These are phyloP conservation scores for Tapirus indicus DNA, from an alignment of 2,797 vertebrate species.

Conservation along the genomic window DNA sequence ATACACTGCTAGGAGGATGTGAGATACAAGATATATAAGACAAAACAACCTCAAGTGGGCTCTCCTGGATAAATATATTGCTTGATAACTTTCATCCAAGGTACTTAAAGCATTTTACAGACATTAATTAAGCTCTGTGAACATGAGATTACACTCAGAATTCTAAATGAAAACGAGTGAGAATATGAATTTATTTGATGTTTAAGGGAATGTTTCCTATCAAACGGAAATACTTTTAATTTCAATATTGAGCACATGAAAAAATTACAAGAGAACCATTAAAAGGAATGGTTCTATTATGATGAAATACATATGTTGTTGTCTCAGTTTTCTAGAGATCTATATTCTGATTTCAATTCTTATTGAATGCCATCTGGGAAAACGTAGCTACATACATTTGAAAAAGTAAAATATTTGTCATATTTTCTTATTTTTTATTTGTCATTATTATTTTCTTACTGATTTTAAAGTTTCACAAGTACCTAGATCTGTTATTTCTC, in stretches of 20 bases:
- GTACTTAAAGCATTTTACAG: conserved; percentile 42
- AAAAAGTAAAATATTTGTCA: not conserved
- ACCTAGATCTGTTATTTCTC: not conserved
- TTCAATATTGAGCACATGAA: conserved; percentile 21
- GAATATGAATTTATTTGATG: not conserved
- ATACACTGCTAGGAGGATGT: not conserved
- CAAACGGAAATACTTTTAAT: not conserved
- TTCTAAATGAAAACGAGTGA: conserved; percentile 53
- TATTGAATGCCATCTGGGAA: not conserved
- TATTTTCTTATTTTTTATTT: not conserved
- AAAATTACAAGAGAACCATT: not conserved
- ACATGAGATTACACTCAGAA: not conserved
- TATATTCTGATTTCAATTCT: conserved; percentile 6
- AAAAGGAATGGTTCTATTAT: not conserved
- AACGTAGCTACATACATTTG: not conserved
- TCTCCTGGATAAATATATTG: conserved; percentile 4
- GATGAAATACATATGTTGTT: not conserved
- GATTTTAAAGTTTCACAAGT: not conserved
- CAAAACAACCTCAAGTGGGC: not conserved
- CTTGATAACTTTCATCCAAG: conserved; percentile 23
- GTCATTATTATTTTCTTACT: not conserved
- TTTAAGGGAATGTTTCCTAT: conserved; percentile 32
- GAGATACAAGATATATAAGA: not conserved
- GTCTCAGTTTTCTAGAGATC: conserved; percentile 11
- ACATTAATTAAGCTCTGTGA: conserved; percentile 28